A percentile compares a stretch with the other conserved stretches of the same genome.
These are phyloP conservation scores for Leucophenga maculata DNA, from an alignment of 2,888 invertebrate species.

Conservation along the genomic window DNA sequence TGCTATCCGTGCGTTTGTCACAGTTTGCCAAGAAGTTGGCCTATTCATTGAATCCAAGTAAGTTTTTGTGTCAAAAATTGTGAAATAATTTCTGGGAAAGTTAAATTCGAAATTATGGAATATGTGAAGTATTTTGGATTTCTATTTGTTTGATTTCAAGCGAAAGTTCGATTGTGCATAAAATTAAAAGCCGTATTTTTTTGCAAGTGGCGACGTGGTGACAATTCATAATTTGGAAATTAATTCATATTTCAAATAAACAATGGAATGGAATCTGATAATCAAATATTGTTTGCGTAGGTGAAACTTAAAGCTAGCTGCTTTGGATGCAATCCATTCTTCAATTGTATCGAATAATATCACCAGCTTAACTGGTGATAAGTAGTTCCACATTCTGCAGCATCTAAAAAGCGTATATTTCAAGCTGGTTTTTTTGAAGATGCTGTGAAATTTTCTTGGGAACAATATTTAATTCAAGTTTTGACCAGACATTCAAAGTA, in stretches of 20 bases:
- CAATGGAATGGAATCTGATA: conserved; percentile 22
- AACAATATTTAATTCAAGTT: too few relatives aligned
- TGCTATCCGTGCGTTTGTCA: conserved; percentile 82
- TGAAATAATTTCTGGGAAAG: not conserved
- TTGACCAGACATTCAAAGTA: too few relatives aligned
- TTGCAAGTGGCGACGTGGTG: not conserved
- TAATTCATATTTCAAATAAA: conserved; percentile 26
- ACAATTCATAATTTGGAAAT: not conserved
- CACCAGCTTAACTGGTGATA: too few relatives aligned
- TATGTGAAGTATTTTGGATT: conserved; percentile 44
- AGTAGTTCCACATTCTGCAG: too few relatives aligned
- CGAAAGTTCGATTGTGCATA: conserved; percentile 4
- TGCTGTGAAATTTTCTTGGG: too few relatives aligned
- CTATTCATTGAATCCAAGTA: conserved; percentile 87
- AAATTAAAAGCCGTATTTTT: not conserved
- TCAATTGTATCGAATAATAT: too few relatives aligned
- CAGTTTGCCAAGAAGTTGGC: conserved; percentile 88
- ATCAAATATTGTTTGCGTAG: not conserved
- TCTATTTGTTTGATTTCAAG: conserved; percentile 31
- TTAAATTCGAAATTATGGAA: conserved; percentile 52
- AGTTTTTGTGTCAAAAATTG: conserved; percentile 41
- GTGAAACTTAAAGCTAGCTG: not conserved
- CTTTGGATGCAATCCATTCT: too few relatives aligned
- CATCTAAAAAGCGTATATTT: too few relatives aligned
- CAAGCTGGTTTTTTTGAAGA: too few relatives aligned